phyloP scores from a whole-genome alignment of 1,140 invertebrate species.

The Caerostris extrusa region DNA sequence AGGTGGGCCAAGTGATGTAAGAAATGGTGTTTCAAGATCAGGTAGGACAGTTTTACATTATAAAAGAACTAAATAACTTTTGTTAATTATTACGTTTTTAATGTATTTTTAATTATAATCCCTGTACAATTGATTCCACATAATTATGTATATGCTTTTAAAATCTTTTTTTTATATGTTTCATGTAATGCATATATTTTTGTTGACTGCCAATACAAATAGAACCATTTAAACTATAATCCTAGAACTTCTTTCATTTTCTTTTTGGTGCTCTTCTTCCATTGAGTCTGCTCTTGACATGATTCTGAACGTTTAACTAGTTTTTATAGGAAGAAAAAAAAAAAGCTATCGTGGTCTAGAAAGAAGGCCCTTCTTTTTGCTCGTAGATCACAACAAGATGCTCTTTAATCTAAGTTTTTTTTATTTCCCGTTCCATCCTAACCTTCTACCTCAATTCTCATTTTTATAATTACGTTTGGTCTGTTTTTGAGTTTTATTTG shows the following conservation, averaged over 20 bases:
- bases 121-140: no score
- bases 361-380: background rate
- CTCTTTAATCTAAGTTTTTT: background rate
- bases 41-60: no score
- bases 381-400: background rate
- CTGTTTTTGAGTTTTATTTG: slow-evolving; percentile 41
- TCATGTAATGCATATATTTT: background rate
- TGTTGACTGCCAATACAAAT: background rate
- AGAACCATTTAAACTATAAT: background rate
- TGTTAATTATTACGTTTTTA: no score
- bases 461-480: background rate
- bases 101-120: no score
- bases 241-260: background rate
- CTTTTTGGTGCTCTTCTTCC: background rate
- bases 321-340: background rate
- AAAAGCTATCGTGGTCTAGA: background rate
- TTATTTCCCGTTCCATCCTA: background rate
- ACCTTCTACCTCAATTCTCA: background rate
- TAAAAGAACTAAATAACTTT: no score
- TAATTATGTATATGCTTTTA: no score
- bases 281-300: background rate
- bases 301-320: background rate
- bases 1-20: no score
- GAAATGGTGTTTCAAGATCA: no score
- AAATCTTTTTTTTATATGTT: no score